phyloP scores from a whole-genome alignment of 2,888 invertebrate genomes.

The Caenorhabditis virilis region DNA sequence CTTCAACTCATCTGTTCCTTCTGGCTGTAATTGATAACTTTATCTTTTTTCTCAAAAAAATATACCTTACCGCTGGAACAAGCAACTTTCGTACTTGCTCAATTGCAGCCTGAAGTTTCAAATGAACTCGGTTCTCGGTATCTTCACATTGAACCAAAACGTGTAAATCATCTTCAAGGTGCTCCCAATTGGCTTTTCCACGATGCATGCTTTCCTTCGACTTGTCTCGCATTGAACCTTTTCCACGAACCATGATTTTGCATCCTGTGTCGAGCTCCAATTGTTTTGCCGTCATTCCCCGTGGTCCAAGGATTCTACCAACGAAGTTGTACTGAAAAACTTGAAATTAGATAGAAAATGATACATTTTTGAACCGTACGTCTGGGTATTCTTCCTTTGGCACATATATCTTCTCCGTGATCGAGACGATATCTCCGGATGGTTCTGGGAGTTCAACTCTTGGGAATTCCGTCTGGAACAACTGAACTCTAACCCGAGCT shows the following conservation, averaged over 20 bases:
- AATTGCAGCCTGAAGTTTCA: slow-evolving; percentile 91
- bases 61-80: slow-evolving; percentile 81
- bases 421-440: slow-evolving; percentile 77
- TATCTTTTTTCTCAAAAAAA: not conserved
- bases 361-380: slow-evolving; percentile 74
- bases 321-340: slow-evolving; percentile 98
- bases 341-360: no score
- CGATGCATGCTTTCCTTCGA: slow-evolving; percentile 90
- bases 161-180: slow-evolving; percentile 95
- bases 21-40: slow-evolving; percentile 78
- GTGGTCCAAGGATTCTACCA: slow-evolving; percentile 96
- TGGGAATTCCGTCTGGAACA: slow-evolving; percentile 95
- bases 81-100: slow-evolving; percentile 97
- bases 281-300: slow-evolving; percentile 99
- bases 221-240: slow-evolving; percentile 70
- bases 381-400: slow-evolving; percentile 99
- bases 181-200: slow-evolving; percentile 99
- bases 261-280: slow-evolving; percentile 99
- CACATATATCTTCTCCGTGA: slow-evolving; percentile 98
- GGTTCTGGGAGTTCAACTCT: slow-evolving; percentile 75
- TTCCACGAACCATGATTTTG: slow-evolving; percentile 99
- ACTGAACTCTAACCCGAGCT: slow-evolving; percentile 90
- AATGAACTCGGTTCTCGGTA: slow-evolving; percentile 91
- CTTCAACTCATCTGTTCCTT: slow-evolving; percentile 98
- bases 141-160: slow-evolving; percentile 88